Base-by-base conservation (phyloP, 2,797 vertebrate species). In the Gorsachius magnificus region DNA sequence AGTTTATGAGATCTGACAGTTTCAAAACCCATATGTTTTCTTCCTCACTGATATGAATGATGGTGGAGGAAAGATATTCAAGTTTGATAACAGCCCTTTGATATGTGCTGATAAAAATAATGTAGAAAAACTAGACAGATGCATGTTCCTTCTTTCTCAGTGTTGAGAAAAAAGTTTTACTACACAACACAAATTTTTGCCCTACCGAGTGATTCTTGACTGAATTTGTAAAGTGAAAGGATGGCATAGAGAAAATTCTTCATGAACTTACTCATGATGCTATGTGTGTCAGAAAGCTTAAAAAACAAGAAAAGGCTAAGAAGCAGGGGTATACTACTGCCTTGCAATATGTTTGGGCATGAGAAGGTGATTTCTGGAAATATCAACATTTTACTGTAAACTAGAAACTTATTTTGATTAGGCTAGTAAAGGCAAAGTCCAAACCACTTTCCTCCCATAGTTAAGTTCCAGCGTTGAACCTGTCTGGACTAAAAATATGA, bases 1-100 rank as follows among this genome's bases (percentile, higher is more conserved):
- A 21, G 38, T 80, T 96, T 96, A 95, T 93, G 81, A 95, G 78
- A 82, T 68, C 71, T 89, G 88, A 89, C 74, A 83, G 71, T 60
- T 90, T 91, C 69, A 83, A 90, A 96, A 58, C 22, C 20, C 63
- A 35, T 12, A 16, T 76, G 20, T 82, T 94, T 92, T 87, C 63
- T 53, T 92, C 57, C 21, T 80, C 60, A 51, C 45, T 80, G 82
- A 69, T 70, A 61, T 80, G 78, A 93, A 68, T 68, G 48, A 69
- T 51, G 63, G 36, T 45, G 77, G 83, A 81, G 18, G 11, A 81
- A 94, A 80, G n/a, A 79, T 60, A 79, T 35, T 76, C 56, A 64
- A 25, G 25, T 82, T 88, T 90, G 58, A 72, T 88, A 88, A 76
- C 25, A 84, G 43, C 11, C 11, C 13, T 94, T 87, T 93, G 64